Percentiles rank a stretch among this genome's conserved stretches.
phyloP scores from a whole-genome alignment of 2,797 vertebrate species.

The Sciurus carolinensis region DNA sequence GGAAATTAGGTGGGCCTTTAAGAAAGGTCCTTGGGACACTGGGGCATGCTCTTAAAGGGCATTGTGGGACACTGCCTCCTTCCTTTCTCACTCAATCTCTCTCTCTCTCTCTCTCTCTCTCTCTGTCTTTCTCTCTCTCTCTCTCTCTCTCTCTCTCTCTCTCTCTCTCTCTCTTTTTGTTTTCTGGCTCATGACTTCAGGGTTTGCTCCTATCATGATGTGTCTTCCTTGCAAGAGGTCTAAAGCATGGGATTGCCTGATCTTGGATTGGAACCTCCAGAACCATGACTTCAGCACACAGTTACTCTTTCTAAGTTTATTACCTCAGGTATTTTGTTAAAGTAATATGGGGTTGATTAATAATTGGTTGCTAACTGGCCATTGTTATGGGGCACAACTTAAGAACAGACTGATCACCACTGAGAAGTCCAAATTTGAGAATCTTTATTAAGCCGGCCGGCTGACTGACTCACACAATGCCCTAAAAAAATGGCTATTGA shows the following conservation, averaged over 20 bases:
- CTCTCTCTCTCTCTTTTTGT: background rate
- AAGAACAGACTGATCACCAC: too few relatives aligned
- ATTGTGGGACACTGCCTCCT: background rate
- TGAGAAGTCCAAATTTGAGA: too few relatives aligned
- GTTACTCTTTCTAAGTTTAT: background rate
- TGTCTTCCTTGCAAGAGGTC: background rate
- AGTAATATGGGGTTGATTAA: background rate
- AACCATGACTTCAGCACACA: background rate
- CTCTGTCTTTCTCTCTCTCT: background rate
- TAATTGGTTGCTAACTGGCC: background rate
- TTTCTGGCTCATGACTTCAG: too few relatives aligned
- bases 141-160: background rate
- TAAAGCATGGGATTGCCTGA: background rate
- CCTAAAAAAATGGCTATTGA: too few relatives aligned
- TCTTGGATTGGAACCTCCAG: background rate
- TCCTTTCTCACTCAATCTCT: background rate
- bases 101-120: background rate
- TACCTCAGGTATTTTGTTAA: background rate
- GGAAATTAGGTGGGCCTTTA: background rate
- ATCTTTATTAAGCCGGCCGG: too few relatives aligned
- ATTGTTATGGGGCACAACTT: too few relatives aligned
- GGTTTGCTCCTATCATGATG: background rate
- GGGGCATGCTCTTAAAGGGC: background rate
- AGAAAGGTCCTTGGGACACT: too few relatives aligned
- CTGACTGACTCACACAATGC: too few relatives aligned